Percentiles rank a stretch among this genome's conserved stretches.
phyloP scores from a whole-genome alignment of 2,888 invertebrate species.

The Drepanosiphum platanoidis region DNA sequence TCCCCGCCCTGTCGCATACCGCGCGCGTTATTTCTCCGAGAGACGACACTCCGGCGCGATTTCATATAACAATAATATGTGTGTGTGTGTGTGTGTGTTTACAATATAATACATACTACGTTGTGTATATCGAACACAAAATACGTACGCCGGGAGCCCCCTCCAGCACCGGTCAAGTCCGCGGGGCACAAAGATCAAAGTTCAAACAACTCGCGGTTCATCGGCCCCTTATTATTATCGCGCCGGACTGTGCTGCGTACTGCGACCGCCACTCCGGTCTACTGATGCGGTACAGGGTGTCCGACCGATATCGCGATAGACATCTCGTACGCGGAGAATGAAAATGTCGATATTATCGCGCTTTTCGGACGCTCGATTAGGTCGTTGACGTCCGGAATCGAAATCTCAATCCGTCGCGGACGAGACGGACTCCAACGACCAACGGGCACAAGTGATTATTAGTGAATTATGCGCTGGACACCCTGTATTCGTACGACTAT shows the following conservation, averaged over 20 bases:
- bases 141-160: background rate
- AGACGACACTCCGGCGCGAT: background rate
- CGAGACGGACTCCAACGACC: too few species aligned
- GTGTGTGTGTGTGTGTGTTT: too few species aligned
- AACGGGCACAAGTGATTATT: background rate
- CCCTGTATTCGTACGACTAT: background rate
- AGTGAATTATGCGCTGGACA: background rate
- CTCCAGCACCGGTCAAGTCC: background rate
- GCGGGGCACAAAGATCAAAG: constrained; percentile 48
- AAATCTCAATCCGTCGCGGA: too few species aligned
- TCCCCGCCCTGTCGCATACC: background rate
- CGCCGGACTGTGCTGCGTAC: too few species aligned
- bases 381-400: too few species aligned
- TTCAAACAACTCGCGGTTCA: constrained; percentile 56
- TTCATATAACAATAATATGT: too few species aligned
- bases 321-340: too few species aligned
- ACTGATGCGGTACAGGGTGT: too few species aligned
- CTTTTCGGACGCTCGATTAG: too few species aligned
- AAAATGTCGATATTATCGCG: too few species aligned
- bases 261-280: too few species aligned
- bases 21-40: background rate
- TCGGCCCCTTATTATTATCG: too few species aligned
- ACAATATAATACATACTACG: background rate
- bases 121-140: background rate
- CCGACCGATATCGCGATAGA: background rate